phyloP scores from a whole-genome alignment of 2,113 vertebrate genomes.

The Onychorhynchus coronatus region DNA sequence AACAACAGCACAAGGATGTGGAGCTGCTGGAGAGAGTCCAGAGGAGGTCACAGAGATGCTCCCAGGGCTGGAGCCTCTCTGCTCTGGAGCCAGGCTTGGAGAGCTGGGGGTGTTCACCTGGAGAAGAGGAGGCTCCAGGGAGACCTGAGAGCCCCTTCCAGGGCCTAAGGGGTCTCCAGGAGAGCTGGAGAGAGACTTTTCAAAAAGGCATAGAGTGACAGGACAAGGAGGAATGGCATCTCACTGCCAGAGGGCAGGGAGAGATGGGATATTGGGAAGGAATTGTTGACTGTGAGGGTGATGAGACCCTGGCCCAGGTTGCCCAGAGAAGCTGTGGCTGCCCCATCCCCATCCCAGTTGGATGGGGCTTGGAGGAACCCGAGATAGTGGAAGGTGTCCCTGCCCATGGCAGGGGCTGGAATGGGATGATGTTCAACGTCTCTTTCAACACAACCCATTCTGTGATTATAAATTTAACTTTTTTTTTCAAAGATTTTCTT shows the following conservation, averaged over 20 bases:
- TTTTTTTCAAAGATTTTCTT: background rate
- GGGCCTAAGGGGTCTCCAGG: background rate
- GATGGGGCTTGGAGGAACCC: rapidly evolving
- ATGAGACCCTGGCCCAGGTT: rapidly evolving
- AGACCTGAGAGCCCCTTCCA: background rate
- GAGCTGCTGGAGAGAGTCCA: background rate
- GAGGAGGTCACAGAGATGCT: background rate
- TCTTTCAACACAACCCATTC: background rate
- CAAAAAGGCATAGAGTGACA: background rate
- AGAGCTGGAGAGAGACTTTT: background rate
- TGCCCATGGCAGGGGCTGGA: rapidly evolving
- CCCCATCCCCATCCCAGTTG: too few relatives aligned
- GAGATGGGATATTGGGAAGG: background rate
- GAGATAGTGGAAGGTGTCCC: rapidly evolving
- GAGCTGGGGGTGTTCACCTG: background rate
- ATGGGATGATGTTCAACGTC: rapidly evolving
- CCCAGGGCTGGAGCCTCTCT: background rate
- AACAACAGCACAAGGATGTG: background rate
- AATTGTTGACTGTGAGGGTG: rapidly evolving
- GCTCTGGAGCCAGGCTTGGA: background rate
- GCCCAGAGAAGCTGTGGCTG: background rate
- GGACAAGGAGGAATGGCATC: background rate
- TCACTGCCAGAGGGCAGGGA: background rate
- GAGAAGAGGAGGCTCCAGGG: background rate
- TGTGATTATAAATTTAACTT: background rate